Percentiles rank a stretch among this genome's conserved stretches.
phyloP scores from a whole-genome alignment of 1,140 invertebrate species.

The Drosophila sp. region DNA sequence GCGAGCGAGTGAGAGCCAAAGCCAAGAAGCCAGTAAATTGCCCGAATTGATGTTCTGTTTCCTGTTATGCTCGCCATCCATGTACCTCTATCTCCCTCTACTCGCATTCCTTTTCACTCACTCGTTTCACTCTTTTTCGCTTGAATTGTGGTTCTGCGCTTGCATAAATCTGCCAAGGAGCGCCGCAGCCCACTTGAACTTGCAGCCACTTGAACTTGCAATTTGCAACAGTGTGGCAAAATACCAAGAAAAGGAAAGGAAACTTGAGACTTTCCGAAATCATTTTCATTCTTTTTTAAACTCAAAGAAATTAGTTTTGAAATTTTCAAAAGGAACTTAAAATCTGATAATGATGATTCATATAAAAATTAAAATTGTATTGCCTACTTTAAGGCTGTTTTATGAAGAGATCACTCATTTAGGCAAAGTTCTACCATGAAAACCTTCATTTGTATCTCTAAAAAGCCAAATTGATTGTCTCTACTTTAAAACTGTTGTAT shows the following conservation, averaged over 20 bases:
- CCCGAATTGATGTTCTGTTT: conserved; percentile 71
- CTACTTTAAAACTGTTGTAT: too few species aligned
- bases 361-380: too few species aligned
- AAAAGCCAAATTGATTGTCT: too few species aligned
- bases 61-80: conserved; percentile 56
- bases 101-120: conserved; percentile 1
- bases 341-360: too few species aligned
- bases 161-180: conserved; percentile 59
- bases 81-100: conserved; percentile 22
- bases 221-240: conserved; percentile 9
- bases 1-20: conserved; percentile 34
- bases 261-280: too few species aligned
- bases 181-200: conserved; percentile 13
- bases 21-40: conserved; percentile 59
- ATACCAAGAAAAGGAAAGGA: neutral
- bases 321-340: too few species aligned
- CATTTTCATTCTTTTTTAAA: too few species aligned
- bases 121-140: conserved; percentile 21
- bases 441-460: too few species aligned
- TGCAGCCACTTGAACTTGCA: conserved; percentile 30
- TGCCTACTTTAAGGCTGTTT: too few species aligned
- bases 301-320: too few species aligned
- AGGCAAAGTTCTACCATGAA: too few species aligned
- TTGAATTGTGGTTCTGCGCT: conserved; percentile 37
- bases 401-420: too few species aligned